phyloP scores from a whole-genome alignment of 2,888 invertebrate species.

The Phytoseiulus persimilis region DNA sequence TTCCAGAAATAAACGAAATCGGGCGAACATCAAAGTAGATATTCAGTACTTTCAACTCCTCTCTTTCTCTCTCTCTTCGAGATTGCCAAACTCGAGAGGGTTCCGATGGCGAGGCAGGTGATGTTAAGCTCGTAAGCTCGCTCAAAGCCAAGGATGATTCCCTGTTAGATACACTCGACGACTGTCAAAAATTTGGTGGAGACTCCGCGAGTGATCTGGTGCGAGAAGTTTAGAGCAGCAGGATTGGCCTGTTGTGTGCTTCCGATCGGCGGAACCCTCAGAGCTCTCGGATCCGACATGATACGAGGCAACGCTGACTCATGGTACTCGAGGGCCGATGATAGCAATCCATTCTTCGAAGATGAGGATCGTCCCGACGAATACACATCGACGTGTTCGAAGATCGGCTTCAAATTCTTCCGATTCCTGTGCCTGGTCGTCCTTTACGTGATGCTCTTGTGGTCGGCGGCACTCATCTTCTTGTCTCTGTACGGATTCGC shows the following conservation, averaged over 20 bases:
- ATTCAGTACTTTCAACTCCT: too few species aligned
- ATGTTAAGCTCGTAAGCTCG: background rate
- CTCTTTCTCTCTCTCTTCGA: too few species aligned
- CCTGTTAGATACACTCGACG: background rate
- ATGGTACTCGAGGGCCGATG: conserved; percentile 10
- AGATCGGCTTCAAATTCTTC: background rate
- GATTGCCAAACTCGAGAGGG: too few species aligned
- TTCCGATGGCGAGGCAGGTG: background rate
- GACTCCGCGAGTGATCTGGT: too few species aligned
- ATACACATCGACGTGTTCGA: background rate
- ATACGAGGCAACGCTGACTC: background rate
- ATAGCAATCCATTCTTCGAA: conserved; percentile 34
- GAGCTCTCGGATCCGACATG: background rate
- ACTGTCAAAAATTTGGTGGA: too few species aligned
- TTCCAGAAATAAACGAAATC: too few species aligned
- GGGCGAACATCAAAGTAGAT: too few species aligned
- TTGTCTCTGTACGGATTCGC: conserved; percentile 19
- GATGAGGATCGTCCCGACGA: background rate
- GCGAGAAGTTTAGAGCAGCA: background rate
- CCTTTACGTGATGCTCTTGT: background rate
- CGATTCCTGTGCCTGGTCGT: conserved; percentile 12
- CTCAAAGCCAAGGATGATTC: background rate
- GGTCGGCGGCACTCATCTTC: background rate
- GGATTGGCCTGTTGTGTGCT: background rate
- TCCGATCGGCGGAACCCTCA: background rate